Evolutionary conservation across 2,113 vertebrate genomes (phyloP).

Genomic region (Hippoglossus stenolepis): DNA sequence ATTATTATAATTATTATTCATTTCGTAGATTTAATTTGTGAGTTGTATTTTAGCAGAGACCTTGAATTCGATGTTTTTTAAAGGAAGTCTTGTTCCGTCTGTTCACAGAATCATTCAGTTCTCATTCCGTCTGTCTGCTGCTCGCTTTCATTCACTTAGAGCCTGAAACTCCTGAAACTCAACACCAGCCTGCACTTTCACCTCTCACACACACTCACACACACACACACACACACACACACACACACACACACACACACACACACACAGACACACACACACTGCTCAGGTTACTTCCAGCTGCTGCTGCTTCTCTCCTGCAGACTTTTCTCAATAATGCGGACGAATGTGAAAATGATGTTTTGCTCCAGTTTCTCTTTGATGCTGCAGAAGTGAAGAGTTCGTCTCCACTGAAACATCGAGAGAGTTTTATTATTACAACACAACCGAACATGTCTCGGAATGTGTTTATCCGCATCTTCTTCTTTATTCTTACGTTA

Average conservation of each 20-base stretch:
- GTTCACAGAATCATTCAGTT: constrained; percentile 54
- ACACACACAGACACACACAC: no score
- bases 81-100: constrained; percentile 26
- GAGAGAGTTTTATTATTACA: no score
- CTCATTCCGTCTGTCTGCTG: constrained; percentile 73
- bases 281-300: constrained; percentile 62
- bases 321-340: constrained; percentile 45
- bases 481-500: no score
- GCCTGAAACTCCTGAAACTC: constrained; percentile 43
- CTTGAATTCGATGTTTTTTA: background rate
- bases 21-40: background rate
- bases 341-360: constrained; percentile 55
- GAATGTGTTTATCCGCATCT: no score
- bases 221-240: background rate
- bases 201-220: constrained; percentile 19
- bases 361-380: constrained; percentile 31
- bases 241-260: background rate
- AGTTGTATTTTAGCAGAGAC: background rate
- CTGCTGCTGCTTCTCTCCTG: constrained; percentile 61
- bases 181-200: constrained; percentile 41
- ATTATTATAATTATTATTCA: no score
- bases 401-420: no score
- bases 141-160: constrained; percentile 47
- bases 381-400: background rate
- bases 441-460: no score